Evolutionary conservation across 2,888 invertebrate genomes (phyloP), one percentile per base, ranked within the genome.

Genomic region (Apodemia duryi): DNA sequence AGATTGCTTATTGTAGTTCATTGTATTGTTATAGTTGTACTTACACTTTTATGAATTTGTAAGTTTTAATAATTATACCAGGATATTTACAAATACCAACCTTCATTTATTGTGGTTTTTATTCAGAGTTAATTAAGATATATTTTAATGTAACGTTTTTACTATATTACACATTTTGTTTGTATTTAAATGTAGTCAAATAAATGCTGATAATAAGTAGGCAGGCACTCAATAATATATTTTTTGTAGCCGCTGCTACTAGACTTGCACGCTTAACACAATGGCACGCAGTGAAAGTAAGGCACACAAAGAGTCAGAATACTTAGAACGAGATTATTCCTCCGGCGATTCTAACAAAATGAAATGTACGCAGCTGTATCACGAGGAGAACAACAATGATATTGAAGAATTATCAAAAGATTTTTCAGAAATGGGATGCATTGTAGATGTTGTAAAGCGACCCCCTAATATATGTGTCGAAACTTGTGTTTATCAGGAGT

Each of bases 311-410:
- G 62, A 75, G 66, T 75, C 69, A 28, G 73, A 67, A 60, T 85
- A 78, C 71, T 77, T 83, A 69, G 84, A 83, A 70, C 80, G 82
- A 29, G 78, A 85, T 62, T 85, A 75, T 69, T 88, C 88, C 1
- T 85, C 87, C 11, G 91, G 90, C 28, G 91, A 90, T 70, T 81
- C 79, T 83, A 88, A 87, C 73, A 81, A 79, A 71, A 79, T 82
- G 76, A 82, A 78, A 78, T 75, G 77, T 67, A 86, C 84, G 82
- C 83, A 82, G 77, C 75, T 70, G 65, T 84, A 80, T 68, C 82
- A 79, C 74, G 92, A 92, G 73, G 91, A 88, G 72, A 92, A 92
- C 71, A 92, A 92, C 73, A 92, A 92, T 81, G 88, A 90, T 69
- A 76, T 92, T 65, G 84, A 91, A 83, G 86, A 84, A 63, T 75